These are phyloP conservation scores for Oithona nana DNA, from an alignment of 2,888 invertebrate species.

Conservation along the genomic window DNA sequence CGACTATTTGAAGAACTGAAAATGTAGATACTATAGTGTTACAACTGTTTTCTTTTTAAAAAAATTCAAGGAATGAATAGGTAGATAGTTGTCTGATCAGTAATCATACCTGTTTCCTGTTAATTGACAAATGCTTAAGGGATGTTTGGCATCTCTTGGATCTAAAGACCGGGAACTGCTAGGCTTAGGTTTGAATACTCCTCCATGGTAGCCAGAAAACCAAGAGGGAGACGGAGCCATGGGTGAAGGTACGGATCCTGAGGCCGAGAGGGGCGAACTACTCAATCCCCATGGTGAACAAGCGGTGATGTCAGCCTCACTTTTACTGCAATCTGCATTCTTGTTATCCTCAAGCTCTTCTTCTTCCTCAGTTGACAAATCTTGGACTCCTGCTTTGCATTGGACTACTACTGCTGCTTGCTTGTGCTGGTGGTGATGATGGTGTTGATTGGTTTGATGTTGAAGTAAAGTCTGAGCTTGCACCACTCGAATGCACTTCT, in stretches of 20 bases:
- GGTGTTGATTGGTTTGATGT: too few relatives aligned
- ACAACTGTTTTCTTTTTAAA: too few relatives aligned
- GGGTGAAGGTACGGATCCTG: neutral
- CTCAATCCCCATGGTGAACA: too few relatives aligned
- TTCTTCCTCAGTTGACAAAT: neutral
- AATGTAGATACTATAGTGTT: too few relatives aligned
- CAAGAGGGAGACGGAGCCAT: neutral
- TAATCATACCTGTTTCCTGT: constrained; percentile 35
- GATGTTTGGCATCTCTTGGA: constrained; percentile 78
- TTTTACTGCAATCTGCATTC: too few relatives aligned
- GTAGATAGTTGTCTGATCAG: too few relatives aligned
- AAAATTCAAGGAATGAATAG: too few relatives aligned
- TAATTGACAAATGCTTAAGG: constrained; percentile 70
- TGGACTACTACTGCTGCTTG: neutral
- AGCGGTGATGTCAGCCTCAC: neutral
- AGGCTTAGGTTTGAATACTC: neutral
- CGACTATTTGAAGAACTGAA: neutral
- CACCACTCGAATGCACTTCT: neutral
- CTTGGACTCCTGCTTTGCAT: too few relatives aligned
- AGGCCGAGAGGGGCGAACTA: neutral
- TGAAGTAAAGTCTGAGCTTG: too few relatives aligned
- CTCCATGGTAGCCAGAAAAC: neutral
- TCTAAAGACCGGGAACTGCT: constrained; percentile 25
- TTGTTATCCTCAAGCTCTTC: neutral
- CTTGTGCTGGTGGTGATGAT: neutral